A percentile compares a stretch with the other conserved stretches of the same genome.
These are phyloP conservation scores for Cremastinae sp. DNA, from an alignment of 2,888 invertebrate genomes.

Conservation along the genomic window DNA sequence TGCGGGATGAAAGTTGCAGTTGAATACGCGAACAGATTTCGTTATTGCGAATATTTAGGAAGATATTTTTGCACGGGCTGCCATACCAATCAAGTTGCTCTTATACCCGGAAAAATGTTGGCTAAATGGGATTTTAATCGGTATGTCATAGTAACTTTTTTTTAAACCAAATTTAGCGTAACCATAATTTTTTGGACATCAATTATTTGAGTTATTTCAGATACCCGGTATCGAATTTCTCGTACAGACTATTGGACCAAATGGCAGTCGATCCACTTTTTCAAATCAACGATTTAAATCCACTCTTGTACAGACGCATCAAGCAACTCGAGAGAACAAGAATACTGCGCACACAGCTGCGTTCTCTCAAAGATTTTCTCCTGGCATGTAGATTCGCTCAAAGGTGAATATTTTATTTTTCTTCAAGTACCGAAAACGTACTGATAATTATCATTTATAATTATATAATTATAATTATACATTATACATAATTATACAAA, in stretches of 20 bases:
- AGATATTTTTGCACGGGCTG: constrained; percentile 93
- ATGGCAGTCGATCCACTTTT: constrained; percentile 90
- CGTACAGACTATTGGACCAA: constrained; percentile 87
- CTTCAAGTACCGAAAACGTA: background rate
- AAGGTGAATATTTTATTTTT: constrained; percentile 80
- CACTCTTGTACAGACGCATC: constrained; percentile 84
- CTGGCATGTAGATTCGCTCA: constrained; percentile 85
- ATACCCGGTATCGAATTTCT: constrained; percentile 91
- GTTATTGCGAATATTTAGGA: constrained; percentile 92
- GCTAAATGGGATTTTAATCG: constrained; percentile 85
- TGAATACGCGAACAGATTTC: constrained; percentile 87
- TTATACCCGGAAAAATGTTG: constrained; percentile 86
- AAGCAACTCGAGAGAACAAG: constrained; percentile 84
- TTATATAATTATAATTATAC: no score
- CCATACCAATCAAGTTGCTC: constrained; percentile 88
- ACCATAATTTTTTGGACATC: constrained; percentile 14
- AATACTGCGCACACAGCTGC: constrained; percentile 85
- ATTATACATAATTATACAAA: no score
- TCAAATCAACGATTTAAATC: constrained; percentile 87
- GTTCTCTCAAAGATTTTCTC: constrained; percentile 87
- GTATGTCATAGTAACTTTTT: constrained; percentile 77
- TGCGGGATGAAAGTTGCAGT: constrained; percentile 90
- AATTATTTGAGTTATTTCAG: constrained; percentile 79
- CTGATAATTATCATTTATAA: no score
- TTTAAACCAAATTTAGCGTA: no score